Conservation (phyloP, 2,888 invertebrate species). For the Terebella lapidaria region DNA sequence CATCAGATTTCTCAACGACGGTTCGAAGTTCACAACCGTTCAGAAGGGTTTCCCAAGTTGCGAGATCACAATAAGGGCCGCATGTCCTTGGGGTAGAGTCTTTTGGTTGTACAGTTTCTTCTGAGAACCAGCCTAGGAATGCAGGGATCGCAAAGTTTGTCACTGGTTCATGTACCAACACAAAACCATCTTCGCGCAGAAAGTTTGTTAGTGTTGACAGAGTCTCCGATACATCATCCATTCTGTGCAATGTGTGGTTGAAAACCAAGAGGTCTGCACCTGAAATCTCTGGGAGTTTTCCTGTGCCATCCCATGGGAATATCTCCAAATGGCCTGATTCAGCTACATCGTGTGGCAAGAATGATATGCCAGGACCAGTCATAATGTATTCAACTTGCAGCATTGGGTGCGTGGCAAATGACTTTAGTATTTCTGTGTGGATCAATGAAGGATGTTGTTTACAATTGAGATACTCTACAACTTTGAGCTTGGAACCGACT, state of each 20-base stretch:
- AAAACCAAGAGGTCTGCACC: conserved; percentile 38
- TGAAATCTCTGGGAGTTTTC: conserved; percentile 10
- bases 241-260: conserved; percentile 36
- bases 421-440: conserved; percentile 27
- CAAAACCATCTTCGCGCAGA: conserved; percentile 57
- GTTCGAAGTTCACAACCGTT: conserved; percentile 56
- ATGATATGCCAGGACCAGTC: conserved; percentile 58
- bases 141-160: conserved; percentile 38
- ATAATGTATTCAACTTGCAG: conserved; percentile 61
- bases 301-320: conserved; percentile 59
- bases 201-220: conserved; percentile 28
- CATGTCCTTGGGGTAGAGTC: conserved; percentile 15
- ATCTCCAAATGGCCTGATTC: conserved; percentile 64
- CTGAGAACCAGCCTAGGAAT: conserved; percentile 33
- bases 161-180: conserved; percentile 53
- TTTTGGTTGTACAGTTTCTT: too few species aligned
- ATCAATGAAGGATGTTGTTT: conserved; percentile 16
- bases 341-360: conserved; percentile 43
- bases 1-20: conserved; percentile 64
- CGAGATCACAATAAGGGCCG: conserved; percentile 29
- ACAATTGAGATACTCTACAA: conserved; percentile 28
- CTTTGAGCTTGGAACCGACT: conserved; percentile 60
- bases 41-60: conserved; percentile 31
- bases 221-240: conserved; percentile 25
- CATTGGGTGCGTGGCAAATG: conserved; percentile 67